A percentile compares a stretch with the other conserved stretches of the same genome.
Conservation (phyloP, 2,113 vertebrate species). For the Ramphastos sulfuratus region DNA sequence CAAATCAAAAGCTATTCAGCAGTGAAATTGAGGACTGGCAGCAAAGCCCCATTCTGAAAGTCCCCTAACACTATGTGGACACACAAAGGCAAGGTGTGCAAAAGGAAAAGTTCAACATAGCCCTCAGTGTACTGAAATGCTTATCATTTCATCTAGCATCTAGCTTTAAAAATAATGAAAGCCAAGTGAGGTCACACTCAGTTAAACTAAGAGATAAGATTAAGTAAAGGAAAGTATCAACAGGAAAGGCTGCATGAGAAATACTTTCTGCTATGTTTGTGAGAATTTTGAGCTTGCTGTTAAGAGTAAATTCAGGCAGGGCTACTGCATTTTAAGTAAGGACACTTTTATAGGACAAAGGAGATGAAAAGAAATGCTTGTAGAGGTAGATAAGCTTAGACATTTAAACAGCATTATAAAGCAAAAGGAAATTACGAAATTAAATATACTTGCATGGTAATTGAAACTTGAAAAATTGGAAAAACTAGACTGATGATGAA, state of each 20-base stretch:
- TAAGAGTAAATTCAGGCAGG: background rate
- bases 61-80: background rate
- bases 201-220: background rate
- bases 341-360: background rate
- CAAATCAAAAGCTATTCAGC: background rate
- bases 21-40: background rate
- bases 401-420: background rate
- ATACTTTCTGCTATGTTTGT: background rate
- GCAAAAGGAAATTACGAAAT: background rate
- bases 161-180: background rate
- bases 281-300: background rate
- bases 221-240: background rate
- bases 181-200: background rate
- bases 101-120: background rate
- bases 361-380: background rate
- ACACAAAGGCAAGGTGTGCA: background rate
- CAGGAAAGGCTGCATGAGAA: background rate
- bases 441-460: background rate
- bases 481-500: background rate
- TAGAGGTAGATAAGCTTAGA: background rate
- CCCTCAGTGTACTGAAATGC: background rate
- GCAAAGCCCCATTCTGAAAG: background rate
- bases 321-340: background rate
- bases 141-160: background rate
- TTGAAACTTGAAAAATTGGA: background rate